phyloP scores from a whole-genome alignment of 2,797 vertebrate genomes.

The Premnoplex brunnescens region DNA sequence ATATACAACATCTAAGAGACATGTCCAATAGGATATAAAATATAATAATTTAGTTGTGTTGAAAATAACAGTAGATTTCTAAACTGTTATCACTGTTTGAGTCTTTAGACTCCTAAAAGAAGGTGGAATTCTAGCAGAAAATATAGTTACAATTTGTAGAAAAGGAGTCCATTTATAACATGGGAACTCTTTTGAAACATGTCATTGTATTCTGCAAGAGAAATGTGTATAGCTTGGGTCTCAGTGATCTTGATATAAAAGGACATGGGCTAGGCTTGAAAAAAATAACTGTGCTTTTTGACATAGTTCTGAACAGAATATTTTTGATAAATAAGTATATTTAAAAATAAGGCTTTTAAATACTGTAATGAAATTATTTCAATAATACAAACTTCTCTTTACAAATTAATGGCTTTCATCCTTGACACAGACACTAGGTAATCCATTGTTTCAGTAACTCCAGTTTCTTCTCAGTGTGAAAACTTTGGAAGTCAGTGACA shows the following conservation, averaged over 20 bases:
- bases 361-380: neutral
- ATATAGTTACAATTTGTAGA: neutral
- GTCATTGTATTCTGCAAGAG: neutral
- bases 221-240: neutral
- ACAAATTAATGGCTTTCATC: neutral
- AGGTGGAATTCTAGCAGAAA: neutral
- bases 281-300: neutral
- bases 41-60: neutral
- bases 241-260: neutral
- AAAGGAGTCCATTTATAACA: neutral
- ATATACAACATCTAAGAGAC: neutral
- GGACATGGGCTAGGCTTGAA: accelerated
- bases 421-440: neutral
- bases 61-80: neutral
- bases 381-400: neutral
- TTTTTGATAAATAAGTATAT: neutral
- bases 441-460: neutral
- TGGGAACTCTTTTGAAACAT: neutral
- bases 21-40: neutral
- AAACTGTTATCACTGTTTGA: neutral
- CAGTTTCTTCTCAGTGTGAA: neutral
- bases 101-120: neutral
- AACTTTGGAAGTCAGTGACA: neutral
- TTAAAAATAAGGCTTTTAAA: neutral
- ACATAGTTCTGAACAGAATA: neutral